Evolutionary conservation across 2,888 invertebrate species (phyloP), one percentile per base, ranked within the genome.

Genomic region (Hydrotaea diabolus): DNA sequence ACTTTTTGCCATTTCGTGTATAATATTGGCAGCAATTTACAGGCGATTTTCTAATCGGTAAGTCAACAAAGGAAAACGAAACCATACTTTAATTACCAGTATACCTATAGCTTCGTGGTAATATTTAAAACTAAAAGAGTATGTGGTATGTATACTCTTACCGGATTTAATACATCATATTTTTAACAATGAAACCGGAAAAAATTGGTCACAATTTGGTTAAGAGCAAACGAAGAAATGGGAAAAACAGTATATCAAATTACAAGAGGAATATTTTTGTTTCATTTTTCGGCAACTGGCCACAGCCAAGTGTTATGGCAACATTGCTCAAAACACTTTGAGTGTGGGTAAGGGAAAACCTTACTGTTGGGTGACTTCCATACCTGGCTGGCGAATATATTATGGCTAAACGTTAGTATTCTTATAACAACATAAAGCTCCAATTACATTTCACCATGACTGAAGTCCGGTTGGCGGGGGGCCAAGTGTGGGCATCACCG

Each of bases 21-120:
- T 96, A 15, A 95, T 96, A 46, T 92, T 96, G 76, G 96, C 95
- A 0, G 96, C 96, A 26, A 92, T 97, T 86, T 96, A 96, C 90
- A 93, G 94, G 77, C 92, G 94, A 55, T 94, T 94, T 86, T 92
- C 93, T 3, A 93, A 93, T 80, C 92, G 94, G 87, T 94, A 94
- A 87, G 93, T 73, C 11, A 8, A 15, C 21, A 57, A 57, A 39
- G 36, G n/a, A n/a, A 62, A 59, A 59, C 7, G 23, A 62, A 11
- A 62, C 59, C 4, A 55, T 39, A 4, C 17, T 53, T 55, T 55
- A 55, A 21, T 21, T 55, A 19, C 21, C 0, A 21, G 13, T 59
- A 23, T 26, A 49, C n/a, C 1, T n/a, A 49, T n/a, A 49, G 4
- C 15, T 59, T 26, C 4, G 23, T 59, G 59, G 59, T 59, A 15